Conservation (phyloP, 35 echinoderm and acorn worm genomes). For the Stichopus chloronotus region DNA sequence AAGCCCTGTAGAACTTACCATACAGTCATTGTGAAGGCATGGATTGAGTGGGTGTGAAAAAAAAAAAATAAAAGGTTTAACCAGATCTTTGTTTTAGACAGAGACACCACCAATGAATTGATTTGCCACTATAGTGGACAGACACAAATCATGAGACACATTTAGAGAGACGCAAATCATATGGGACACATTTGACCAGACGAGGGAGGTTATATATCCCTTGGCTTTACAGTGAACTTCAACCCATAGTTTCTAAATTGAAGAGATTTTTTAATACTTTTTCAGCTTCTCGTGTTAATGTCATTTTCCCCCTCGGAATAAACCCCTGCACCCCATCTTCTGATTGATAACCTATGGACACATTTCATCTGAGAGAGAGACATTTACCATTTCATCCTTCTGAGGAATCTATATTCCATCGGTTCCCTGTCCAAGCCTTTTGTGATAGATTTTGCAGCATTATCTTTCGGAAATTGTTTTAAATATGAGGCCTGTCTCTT, state of each 20-base stretch:
- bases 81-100: too few species aligned
- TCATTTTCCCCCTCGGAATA: background rate
- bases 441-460: constrained; percentile 43
- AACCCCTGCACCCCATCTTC: background rate
- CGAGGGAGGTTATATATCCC: background rate
- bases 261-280: background rate
- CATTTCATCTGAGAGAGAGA: constrained; percentile 14
- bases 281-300: background rate
- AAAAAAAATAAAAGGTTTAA: too few species aligned
- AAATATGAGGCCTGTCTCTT: constrained; percentile 40
- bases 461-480: constrained; percentile 55
- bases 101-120: too few species aligned
- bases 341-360: constrained; percentile 20
- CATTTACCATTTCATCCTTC: background rate
- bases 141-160: too few species aligned
- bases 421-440: background rate
- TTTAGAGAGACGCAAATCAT: too few species aligned
- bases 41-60: too few species aligned
- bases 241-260: background rate
- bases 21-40: too few species aligned
- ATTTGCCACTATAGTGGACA: too few species aligned
- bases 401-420: constrained; percentile 22
- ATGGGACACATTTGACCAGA: too few species aligned
- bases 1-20: too few species aligned
- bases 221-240: background rate